Conservation (phyloP, 1,140 invertebrate genomes). For the Eufriesea mexicana region DNA sequence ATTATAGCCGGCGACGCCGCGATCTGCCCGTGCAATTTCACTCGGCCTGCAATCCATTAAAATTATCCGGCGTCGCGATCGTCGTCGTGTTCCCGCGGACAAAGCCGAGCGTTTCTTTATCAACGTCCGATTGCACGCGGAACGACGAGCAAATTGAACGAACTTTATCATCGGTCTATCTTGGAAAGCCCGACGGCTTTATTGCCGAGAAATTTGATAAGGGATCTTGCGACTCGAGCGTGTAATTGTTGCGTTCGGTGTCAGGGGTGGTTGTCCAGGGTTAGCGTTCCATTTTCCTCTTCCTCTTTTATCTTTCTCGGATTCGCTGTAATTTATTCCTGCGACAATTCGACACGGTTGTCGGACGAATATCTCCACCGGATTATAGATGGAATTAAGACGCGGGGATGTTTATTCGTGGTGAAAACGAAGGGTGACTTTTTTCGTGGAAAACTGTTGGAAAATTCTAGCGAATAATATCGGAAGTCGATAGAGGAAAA, state of each 20-base stretch:
- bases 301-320: not conserved
- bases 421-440: no score
- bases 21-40: slow-evolving; percentile 18
- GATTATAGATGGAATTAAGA: no score
- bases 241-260: not conserved
- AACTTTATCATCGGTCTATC: no score
- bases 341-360: no score
- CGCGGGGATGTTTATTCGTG: no score
- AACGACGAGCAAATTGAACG: not conserved
- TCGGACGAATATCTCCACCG: no score
- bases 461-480: no score
- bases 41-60: slow-evolving; percentile 38
- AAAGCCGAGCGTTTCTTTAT: not conserved
- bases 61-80: slow-evolving; percentile 34
- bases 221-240: not conserved
- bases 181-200: not conserved
- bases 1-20: slow-evolving; percentile 26
- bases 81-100: not conserved
- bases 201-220: not conserved
- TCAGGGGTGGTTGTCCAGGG: no score
- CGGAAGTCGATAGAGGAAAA: no score
- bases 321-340: no score
- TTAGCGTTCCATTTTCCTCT: not conserved
- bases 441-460: no score
- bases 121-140: not conserved